Conservation (phyloP, 2,113 vertebrate species). For the Sprattus sprattus region DNA sequence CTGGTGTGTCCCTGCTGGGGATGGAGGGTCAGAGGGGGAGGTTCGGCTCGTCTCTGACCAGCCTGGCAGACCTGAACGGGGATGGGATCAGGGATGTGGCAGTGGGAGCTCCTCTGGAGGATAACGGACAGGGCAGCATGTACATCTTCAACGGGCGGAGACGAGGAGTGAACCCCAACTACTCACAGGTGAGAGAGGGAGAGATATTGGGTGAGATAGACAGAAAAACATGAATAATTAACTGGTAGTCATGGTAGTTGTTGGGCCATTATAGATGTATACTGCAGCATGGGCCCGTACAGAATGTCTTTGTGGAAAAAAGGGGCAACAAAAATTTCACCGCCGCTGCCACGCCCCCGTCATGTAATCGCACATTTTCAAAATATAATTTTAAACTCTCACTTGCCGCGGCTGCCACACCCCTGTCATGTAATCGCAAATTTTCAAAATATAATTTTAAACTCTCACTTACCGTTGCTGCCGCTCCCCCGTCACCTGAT, state of each 20-base stretch:
- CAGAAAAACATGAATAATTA: neutral
- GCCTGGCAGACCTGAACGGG: constrained; percentile 63
- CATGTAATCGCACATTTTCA: too few species aligned
- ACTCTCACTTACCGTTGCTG: too few species aligned
- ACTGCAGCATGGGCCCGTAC: too few species aligned
- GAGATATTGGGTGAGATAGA: neutral
- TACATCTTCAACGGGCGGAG: constrained; percentile 67
- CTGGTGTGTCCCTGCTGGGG: constrained; percentile 52
- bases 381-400: too few species aligned
- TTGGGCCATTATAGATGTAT: too few species aligned
- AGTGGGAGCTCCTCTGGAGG: constrained; percentile 72
- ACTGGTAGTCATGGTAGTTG: too few species aligned
- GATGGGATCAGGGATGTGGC: constrained; percentile 65
- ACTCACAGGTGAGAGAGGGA: constrained; percentile 63
- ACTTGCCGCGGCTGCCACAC: too few species aligned
- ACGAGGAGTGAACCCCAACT: constrained; percentile 41
- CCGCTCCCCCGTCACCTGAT: too few species aligned
- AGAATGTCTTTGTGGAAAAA: neutral
- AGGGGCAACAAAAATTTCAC: too few species aligned
- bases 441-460: too few species aligned
- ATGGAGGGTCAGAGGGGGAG: constrained; percentile 48
- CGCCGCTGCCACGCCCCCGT: too few species aligned
- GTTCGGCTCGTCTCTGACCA: constrained; percentile 69
- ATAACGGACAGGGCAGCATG: constrained; percentile 64
- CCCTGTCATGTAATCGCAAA: too few species aligned